These are phyloP conservation scores for Syngnathus scovelli DNA, from an alignment of 2,113 vertebrate species.

Conservation along the genomic window DNA sequence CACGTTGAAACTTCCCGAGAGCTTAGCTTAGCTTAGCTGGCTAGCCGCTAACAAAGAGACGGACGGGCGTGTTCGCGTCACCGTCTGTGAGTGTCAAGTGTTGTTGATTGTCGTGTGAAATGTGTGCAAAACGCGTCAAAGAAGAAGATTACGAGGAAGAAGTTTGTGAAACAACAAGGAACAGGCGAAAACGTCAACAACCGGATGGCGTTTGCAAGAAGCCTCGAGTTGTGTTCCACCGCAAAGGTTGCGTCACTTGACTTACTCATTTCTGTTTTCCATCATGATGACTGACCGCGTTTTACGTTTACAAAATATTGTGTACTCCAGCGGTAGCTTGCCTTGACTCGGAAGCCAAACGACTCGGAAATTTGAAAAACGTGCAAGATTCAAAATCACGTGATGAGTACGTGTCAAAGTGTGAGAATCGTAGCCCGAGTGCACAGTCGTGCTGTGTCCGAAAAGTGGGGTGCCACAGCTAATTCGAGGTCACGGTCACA, in stretches of 20 bases:
- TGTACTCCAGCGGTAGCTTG: too few relatives aligned
- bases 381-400: too few relatives aligned
- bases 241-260: neutral
- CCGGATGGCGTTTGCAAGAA: neutral
- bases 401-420: too few relatives aligned
- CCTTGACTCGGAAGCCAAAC: too few relatives aligned
- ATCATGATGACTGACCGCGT: too few relatives aligned
- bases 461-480: too few relatives aligned
- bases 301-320: too few relatives aligned
- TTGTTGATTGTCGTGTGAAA: neutral
- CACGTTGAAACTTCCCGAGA: neutral
- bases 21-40: neutral
- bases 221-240: neutral
- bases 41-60: neutral
- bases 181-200: neutral
- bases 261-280: neutral
- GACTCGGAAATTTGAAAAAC: too few relatives aligned
- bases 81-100: neutral
- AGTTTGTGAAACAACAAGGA: neutral
- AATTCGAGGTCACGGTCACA: too few relatives aligned
- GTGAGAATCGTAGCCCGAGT: too few relatives aligned
- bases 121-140: neutral
- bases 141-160: neutral
- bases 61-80: neutral
- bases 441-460: too few relatives aligned